Evolutionary conservation across 2,888 invertebrate genomes (phyloP).

Genomic region (Leptopterna dolabrata): DNA sequence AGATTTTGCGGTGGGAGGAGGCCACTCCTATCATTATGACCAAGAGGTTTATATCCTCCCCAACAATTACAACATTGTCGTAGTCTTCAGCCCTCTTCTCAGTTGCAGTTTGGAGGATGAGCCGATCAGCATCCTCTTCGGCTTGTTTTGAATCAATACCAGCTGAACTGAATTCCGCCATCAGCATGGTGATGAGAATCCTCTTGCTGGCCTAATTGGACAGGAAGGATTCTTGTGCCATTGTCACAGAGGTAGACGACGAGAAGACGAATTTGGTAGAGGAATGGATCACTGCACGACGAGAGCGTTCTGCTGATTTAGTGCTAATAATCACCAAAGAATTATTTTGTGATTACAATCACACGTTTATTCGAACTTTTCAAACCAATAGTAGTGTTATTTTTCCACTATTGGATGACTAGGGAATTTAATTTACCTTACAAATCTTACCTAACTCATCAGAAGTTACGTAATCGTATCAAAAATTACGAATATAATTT

Average conservation of each 20-base stretch:
- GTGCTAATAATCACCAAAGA: no score
- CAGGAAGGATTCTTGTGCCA: conserved; percentile 6
- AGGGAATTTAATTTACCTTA: no score
- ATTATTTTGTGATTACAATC: no score
- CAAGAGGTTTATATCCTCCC: background rate
- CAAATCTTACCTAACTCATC: no score
- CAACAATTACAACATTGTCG: background rate
- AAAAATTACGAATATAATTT: no score
- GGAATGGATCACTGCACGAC: background rate
- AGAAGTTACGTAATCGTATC: no score
- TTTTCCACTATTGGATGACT: no score
- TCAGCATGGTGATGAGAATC: background rate
- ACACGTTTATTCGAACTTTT: no score
- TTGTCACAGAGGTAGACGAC: background rate
- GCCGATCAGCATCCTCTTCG: no score
- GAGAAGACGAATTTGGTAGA: no score
- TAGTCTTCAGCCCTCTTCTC: background rate
- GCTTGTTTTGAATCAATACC: background rate
- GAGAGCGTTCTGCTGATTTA: background rate
- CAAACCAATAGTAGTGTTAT: no score
- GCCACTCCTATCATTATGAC: background rate
- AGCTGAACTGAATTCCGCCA: background rate
- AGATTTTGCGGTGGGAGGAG: background rate
- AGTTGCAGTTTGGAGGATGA: background rate
- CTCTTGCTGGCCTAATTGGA: background rate